These are phyloP conservation scores for Eilema sororculum DNA, from an alignment of 2,888 invertebrate genomes.

Conservation along the genomic window DNA sequence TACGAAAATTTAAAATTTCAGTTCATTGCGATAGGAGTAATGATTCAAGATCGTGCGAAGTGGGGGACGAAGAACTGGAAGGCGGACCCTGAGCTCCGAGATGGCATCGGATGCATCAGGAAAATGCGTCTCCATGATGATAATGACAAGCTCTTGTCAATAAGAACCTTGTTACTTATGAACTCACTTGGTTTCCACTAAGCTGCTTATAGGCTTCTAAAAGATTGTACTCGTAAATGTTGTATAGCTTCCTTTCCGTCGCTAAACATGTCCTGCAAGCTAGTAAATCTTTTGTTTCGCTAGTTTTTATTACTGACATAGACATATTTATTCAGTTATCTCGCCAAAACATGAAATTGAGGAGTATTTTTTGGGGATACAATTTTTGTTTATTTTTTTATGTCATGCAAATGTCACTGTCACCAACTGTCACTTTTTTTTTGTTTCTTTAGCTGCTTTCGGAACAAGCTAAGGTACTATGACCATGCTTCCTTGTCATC, in stretches of 20 bases:
- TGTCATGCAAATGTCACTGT: not conserved
- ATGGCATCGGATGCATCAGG: too few species aligned
- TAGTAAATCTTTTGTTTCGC: slow-evolving; percentile 3
- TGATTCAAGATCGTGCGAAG: too few species aligned
- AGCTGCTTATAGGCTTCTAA: slow-evolving; percentile 25
- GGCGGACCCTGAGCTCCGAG: too few species aligned
- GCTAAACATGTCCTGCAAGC: slow-evolving; percentile 38
- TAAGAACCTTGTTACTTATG: not conserved
- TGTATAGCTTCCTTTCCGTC: slow-evolving; percentile 31
- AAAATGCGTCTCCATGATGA: too few species aligned
- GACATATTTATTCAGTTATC: slow-evolving; percentile 20
- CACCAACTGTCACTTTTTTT: too few species aligned
- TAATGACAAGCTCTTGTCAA: not conserved
- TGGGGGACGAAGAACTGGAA: too few species aligned
- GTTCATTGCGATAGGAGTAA: too few species aligned
- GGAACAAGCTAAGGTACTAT: too few species aligned
- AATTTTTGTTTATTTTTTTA: not conserved
- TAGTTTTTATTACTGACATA: slow-evolving; percentile 5
- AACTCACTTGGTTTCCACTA: slow-evolving; percentile 31
- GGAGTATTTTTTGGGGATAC: not conserved
- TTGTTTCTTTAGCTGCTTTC: too few species aligned
- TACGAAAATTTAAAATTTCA: too few species aligned
- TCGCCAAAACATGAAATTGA: not conserved
- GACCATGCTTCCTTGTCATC: too few species aligned
- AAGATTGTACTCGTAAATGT: slow-evolving; percentile 24